Percentiles rank a stretch among this genome's conserved stretches.
phyloP scores from a whole-genome alignment of 2,113 vertebrate genomes.

The Microtus richardsoni region DNA sequence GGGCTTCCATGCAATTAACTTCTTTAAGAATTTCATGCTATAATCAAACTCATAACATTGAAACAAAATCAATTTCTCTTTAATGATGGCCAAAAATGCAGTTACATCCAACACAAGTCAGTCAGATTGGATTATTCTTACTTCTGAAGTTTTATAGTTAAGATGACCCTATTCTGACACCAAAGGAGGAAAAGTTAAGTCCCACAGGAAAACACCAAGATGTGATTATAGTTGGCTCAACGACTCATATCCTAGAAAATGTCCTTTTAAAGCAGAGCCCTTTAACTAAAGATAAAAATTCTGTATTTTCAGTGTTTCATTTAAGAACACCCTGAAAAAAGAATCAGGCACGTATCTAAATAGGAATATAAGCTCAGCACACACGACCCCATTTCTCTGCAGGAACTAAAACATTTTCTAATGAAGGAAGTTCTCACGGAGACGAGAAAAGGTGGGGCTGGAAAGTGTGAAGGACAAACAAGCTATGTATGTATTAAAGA shows the following conservation, averaged over 20 bases:
- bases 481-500: neutral
- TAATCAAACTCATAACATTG: slow-evolving; percentile 80
- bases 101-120: slow-evolving; percentile 70
- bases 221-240: slow-evolving; percentile 47
- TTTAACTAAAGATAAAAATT: neutral
- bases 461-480: neutral
- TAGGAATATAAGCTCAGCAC: slow-evolving; percentile 40
- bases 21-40: slow-evolving; percentile 81
- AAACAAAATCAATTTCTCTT: slow-evolving; percentile 78
- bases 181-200: slow-evolving; percentile 33
- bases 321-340: neutral
- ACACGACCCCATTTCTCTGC: slow-evolving; percentile 47
- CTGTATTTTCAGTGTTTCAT: neutral
- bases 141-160: slow-evolving; percentile 56
- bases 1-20: slow-evolving; percentile 81
- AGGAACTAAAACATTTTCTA: slow-evolving; percentile 35
- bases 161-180: slow-evolving; percentile 54
- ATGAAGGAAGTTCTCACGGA: neutral
- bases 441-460: neutral
- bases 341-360: neutral
- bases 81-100: slow-evolving; percentile 70
- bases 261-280: slow-evolving; percentile 41
- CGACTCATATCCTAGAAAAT: slow-evolving; percentile 51
- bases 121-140: slow-evolving; percentile 50
- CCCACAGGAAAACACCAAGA: slow-evolving; percentile 29